These are phyloP conservation scores for Elymnias hypermnestra DNA, from an alignment of 1,140 invertebrate species.

Conservation along the genomic window DNA sequence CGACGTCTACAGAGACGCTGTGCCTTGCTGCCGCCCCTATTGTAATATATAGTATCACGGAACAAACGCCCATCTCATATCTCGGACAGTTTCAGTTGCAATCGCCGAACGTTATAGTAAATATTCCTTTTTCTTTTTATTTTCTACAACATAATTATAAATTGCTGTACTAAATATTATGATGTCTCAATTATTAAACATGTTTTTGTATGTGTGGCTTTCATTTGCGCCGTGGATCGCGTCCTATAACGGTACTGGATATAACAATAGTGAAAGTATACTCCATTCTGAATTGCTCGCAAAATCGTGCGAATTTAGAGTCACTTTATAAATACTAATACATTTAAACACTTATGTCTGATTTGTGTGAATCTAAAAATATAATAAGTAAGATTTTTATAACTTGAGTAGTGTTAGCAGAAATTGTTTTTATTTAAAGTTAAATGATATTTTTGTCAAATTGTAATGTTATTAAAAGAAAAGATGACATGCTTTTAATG, in stretches of 20 bases:
- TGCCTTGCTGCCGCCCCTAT: conserved; percentile 59
- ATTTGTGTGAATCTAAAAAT: too few relatives aligned
- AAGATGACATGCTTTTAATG: too few relatives aligned
- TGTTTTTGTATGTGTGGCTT: conserved; percentile 58
- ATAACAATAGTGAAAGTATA: conserved; percentile 28
- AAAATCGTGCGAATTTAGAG: conserved; percentile 1
- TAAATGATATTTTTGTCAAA: too few relatives aligned
- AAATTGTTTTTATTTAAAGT: too few relatives aligned
- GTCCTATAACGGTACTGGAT: conserved; percentile 17
- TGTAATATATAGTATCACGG: conserved; percentile 50
- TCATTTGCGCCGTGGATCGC: conserved; percentile 30
- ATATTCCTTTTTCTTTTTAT: conserved; percentile 54
- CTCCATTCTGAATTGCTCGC: not conserved
- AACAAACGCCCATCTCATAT: conserved; percentile 51
- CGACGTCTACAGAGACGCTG: conserved; percentile 69
- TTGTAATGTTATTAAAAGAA: too few relatives aligned
- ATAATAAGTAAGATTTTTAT: not conserved
- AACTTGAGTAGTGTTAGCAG: too few relatives aligned
- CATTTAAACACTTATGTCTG: too few relatives aligned
- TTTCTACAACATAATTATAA: conserved; percentile 69
- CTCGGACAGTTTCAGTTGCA: conserved; percentile 59
- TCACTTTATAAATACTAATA: too few relatives aligned
- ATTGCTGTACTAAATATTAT: conserved; percentile 68
- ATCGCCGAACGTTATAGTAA: conserved; percentile 63
- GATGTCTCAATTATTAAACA: conserved; percentile 68